Percentiles rank a stretch among this genome's conserved stretches.
phyloP scores from a whole-genome alignment of 2,113 vertebrate genomes.

The Perognathus longimembris region DNA sequence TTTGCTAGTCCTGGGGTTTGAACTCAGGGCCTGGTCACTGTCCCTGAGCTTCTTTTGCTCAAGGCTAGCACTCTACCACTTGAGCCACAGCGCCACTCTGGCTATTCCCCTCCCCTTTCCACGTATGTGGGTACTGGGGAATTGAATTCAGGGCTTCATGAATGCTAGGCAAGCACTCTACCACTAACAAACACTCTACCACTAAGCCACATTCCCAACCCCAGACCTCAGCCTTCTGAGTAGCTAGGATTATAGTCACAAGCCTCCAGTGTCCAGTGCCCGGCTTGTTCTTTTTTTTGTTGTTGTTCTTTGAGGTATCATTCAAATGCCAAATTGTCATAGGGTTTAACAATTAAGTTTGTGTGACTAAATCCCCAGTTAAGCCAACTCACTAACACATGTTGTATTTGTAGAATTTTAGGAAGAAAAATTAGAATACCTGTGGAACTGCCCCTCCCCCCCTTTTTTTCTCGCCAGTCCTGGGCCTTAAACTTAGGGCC shows the following conservation, averaged over 20 bases:
- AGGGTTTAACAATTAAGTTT: conserved; percentile 43
- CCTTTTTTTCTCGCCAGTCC: too few species aligned
- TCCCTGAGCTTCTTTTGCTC: too few species aligned
- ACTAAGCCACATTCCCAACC: not conserved
- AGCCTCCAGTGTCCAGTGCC: too few species aligned
- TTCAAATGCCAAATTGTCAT: conserved; percentile 16
- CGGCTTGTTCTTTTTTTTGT: not conserved
- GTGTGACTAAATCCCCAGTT: not conserved
- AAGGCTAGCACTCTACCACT: too few species aligned
- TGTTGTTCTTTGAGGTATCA: not conserved
- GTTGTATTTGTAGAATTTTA: conserved; percentile 88
- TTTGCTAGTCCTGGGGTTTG: not conserved
- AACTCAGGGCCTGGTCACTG: not conserved
- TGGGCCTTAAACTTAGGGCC: too few species aligned
- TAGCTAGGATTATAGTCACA: too few species aligned
- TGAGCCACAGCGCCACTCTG: too few species aligned
- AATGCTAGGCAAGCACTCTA: too few species aligned
- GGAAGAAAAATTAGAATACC: conserved; percentile 95
- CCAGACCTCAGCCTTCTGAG: not conserved
- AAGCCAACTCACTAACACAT: conserved; percentile 45
- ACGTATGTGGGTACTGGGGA: too few species aligned
- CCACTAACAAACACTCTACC: too few species aligned
- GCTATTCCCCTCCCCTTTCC: too few species aligned
- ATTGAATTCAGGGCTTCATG: too few species aligned
- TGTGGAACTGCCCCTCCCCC: conserved; percentile 95